Conservation (phyloP, 2,888 invertebrate genomes). For the Ophion ellenae region DNA sequence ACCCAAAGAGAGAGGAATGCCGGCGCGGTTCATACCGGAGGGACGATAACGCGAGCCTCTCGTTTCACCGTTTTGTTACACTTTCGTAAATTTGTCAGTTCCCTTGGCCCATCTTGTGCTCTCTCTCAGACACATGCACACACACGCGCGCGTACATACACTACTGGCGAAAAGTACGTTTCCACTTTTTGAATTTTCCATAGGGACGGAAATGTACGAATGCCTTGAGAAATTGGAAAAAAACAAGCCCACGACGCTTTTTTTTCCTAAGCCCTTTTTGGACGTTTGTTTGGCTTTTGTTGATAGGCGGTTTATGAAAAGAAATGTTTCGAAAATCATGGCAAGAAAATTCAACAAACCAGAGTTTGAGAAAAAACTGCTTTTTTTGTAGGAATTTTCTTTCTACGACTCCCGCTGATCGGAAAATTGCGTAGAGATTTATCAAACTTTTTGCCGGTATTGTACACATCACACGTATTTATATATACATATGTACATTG, state of each 20-base stretch:
- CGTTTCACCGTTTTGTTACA: conserved; percentile 63
- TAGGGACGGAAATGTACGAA: no score
- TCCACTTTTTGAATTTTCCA: background rate
- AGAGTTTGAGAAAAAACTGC: no score
- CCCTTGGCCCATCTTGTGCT: conserved; percentile 57
- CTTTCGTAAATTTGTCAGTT: conserved; percentile 77
- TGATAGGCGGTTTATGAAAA: no score
- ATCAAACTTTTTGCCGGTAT: background rate
- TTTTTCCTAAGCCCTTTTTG: no score
- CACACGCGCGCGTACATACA: background rate
- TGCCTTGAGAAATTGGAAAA: no score
- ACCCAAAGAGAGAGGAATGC: background rate
- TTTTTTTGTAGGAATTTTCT: no score
- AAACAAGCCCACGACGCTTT: no score
- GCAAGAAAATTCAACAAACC: no score
- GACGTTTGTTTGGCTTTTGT: no score
- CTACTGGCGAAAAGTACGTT: background rate
- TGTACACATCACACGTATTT: background rate
- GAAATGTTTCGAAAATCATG: no score
- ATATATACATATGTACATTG: conserved; percentile 5
- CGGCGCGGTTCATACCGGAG: conserved; percentile 46
- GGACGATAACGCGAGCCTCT: conserved; percentile 62
- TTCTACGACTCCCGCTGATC: no score
- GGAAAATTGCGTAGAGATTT: no score
- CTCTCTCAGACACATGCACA: conserved; percentile 38